phyloP scores from a whole-genome alignment of 2,888 invertebrate species.

The Marronus borbonicus region DNA sequence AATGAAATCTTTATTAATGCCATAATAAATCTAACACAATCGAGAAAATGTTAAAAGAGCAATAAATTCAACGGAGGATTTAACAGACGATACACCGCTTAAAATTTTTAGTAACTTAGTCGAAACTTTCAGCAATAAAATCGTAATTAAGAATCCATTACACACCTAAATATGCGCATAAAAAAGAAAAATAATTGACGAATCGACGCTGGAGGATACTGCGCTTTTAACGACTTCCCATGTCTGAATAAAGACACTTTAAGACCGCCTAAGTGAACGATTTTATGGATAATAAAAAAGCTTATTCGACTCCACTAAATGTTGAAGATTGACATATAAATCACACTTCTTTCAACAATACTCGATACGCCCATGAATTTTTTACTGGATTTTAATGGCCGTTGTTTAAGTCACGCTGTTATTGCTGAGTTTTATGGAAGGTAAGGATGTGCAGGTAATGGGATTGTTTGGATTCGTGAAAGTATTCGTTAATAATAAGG shows the following conservation, averaged over 20 bases:
- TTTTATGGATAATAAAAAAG: conserved; percentile 12
- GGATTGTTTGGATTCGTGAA: no score
- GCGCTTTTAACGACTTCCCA: conserved; percentile 15
- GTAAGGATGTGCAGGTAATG: no score
- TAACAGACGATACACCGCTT: no score
- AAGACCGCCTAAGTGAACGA: background rate
- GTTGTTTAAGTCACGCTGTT: no score
- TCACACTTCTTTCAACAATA: conserved; percentile 9
- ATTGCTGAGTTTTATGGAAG: no score
- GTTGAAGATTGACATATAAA: conserved; percentile 7
- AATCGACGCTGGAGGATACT: background rate
- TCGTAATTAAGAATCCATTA: background rate
- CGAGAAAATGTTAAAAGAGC: no score
- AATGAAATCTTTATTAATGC: no score
- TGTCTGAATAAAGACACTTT: conserved; percentile 2
- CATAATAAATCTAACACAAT: no score
- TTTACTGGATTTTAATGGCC: background rate
- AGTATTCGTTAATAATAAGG: no score
- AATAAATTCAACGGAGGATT: no score
- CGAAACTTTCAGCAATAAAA: background rate
- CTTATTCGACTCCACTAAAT: conserved; percentile 1
- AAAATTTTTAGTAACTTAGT: no score
- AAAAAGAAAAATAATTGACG: conserved; percentile 7
- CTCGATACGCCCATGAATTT: background rate
- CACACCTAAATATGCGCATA: background rate